Percentiles rank a stretch among this genome's conserved stretches.
phyloP scores from a whole-genome alignment of 2,113 vertebrate species.

The Carassius auratus region DNA sequence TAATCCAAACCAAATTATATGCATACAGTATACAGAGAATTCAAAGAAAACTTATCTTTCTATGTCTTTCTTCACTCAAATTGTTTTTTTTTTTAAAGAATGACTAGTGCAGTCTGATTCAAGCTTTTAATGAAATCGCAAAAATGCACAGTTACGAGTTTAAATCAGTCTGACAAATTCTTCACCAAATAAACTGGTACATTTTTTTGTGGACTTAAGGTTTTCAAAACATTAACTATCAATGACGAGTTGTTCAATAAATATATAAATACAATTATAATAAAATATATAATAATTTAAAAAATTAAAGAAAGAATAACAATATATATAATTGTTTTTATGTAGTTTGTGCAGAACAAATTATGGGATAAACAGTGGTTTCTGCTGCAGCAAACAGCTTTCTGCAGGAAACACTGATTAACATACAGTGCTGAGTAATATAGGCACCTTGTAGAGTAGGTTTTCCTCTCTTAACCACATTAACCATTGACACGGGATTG shows the following conservation, averaged over 20 bases:
- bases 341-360: not conserved
- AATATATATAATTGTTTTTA: not conserved
- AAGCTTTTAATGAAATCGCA: not conserved
- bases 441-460: not conserved
- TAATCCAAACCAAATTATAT: not conserved
- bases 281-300: too few species aligned
- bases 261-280: too few species aligned
- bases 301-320: too few species aligned
- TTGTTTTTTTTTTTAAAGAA: not conserved
- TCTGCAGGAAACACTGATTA: not conserved
- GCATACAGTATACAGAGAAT: not conserved
- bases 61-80: not conserved
- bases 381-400: too few species aligned
- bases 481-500: constrained; percentile 29
- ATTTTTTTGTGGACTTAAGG: too few species aligned
- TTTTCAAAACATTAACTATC: too few species aligned
- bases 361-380: not conserved
- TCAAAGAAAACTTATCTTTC: not conserved
- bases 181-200: too few species aligned
- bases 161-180: too few species aligned
- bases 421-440: not conserved
- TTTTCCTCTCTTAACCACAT: constrained; percentile 10
- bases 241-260: too few species aligned
- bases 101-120: not conserved
- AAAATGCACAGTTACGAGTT: not conserved